phyloP scores from a whole-genome alignment of 2,797 vertebrate genomes.

The Mormyrus hasselquistii region DNA sequence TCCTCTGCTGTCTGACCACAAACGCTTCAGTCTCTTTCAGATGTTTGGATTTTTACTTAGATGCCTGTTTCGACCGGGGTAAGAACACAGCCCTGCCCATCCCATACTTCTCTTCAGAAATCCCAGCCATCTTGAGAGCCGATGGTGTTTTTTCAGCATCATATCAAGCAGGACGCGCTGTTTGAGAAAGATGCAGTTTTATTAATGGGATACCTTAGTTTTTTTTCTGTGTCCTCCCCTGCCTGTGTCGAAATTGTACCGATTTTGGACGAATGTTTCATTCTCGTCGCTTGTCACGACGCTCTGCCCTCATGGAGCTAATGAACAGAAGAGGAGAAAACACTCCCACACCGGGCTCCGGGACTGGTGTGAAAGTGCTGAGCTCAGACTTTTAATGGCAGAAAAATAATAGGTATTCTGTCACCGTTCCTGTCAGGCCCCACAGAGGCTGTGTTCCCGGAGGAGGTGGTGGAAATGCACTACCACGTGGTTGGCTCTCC shows the following conservation, averaged over 20 bases:
- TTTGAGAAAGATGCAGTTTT: not conserved
- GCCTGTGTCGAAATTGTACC: not conserved
- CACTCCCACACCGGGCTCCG: not conserved
- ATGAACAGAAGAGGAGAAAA: not conserved
- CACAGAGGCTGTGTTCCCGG: not conserved
- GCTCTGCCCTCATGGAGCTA: not conserved
- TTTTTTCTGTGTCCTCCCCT: not conserved
- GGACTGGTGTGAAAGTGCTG: not conserved
- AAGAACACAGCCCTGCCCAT: not conserved
- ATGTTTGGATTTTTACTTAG: not conserved
- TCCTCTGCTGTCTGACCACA: not conserved
- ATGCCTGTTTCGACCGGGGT: not conserved
- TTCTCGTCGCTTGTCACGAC: not conserved
- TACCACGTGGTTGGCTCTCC: not conserved
- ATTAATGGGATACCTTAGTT: not conserved
- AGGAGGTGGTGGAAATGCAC: not conserved
- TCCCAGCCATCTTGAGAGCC: not conserved
- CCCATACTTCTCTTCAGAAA: not conserved
- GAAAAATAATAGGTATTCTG: conserved; percentile 4
- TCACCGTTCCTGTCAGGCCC: not conserved
- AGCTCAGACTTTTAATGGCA: conserved; percentile 6
- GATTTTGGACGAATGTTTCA: not conserved
- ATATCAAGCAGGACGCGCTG: not conserved
- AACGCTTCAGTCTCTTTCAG: not conserved
- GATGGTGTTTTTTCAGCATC: not conserved